A percentile compares a stretch with the other conserved stretches of the same genome.
phyloP scores from a whole-genome alignment of 2,888 invertebrate genomes.

The Salticus scenicus region DNA sequence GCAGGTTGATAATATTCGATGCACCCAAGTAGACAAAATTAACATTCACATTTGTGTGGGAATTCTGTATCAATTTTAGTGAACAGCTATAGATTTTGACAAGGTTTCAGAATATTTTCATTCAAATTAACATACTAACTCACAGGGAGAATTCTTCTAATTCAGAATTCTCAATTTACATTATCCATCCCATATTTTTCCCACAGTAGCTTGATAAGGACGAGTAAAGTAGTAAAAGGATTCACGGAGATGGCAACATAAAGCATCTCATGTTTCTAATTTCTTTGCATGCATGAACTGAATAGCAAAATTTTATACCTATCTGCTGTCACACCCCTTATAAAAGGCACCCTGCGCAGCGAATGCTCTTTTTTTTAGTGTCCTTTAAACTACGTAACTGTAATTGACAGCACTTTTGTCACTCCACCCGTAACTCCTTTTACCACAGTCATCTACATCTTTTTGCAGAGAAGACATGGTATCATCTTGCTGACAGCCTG shows the following conservation, averaged over 20 bases:
- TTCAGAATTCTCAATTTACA: neutral
- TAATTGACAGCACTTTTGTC: slow-evolving; percentile 32
- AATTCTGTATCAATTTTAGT: no score
- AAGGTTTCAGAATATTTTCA: no score
- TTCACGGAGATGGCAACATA: neutral
- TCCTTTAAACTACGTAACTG: neutral
- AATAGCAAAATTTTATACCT: slow-evolving; percentile 17
- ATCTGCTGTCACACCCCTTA: slow-evolving; percentile 9
- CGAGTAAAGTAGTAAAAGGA: neutral
- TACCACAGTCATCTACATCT: slow-evolving; percentile 13
- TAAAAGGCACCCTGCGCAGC: neutral
- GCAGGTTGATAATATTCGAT: no score
- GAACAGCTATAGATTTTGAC: no score
- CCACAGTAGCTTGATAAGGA: neutral
- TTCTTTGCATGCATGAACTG: neutral
- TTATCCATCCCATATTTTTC: neutral
- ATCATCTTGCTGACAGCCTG: slow-evolving; percentile 56
- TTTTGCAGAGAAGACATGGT: neutral
- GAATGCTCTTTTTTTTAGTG: neutral
- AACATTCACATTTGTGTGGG: no score
- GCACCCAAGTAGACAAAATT: no score
- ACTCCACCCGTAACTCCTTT: slow-evolving; percentile 28
- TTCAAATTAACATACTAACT: no score
- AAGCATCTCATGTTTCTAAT: slow-evolving; percentile 14
- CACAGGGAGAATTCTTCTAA: no score